Base-by-base conservation (phyloP, 2,797 vertebrate species). In the Amblyopsis hoosieri region DNA sequence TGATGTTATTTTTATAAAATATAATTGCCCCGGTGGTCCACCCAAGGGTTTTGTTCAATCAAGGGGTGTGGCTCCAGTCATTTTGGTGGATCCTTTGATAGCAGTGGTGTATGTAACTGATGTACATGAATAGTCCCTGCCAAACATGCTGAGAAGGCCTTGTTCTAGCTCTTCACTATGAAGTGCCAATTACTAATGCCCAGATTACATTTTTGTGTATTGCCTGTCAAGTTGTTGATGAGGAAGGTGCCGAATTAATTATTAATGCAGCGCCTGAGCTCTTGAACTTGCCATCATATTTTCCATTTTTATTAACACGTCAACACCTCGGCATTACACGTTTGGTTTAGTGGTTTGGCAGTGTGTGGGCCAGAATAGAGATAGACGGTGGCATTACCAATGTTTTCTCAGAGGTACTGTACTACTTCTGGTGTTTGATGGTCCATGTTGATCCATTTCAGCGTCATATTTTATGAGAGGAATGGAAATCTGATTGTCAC, bases 271-370 rank as follows among this genome's bases (percentile, higher is more conserved):
- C 81, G 65, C 65, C 67, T 56, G 57, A 73, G 72, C 61, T 69
- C 3, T 67, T 68, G 57, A 68, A 81, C 62, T 67, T 73, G 49
- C 71, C 47, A 52, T 78, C 64, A 72, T 81, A 57, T 74, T 66
- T 70, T 56, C 45, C 8, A 60, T 64, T 72, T 74, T 72, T 63
- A 73, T 64, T 67, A 83, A 64, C 66, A 67, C 67, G 57, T 75
- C 68, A 81, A 85, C 75, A 69, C 68, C 72, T 71, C 65, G 60
- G 11, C 74, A 80, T 79, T 68, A 72, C 64, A 46, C 52, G 57
- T 66, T 76, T 76, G 85, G 83, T 88, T 80, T 85, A 78, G 79
- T 51, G 45, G 61, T 74, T 76, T 81, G 81, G 56, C 71, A 67
- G 63, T 53, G 58, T 66, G 69, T 79, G 79, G 82, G 82, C 73